A percentile compares a stretch with the other conserved stretches of the same genome.
Conservation (phyloP, 2,113 vertebrate species). For the Picathartes gymnocephalus region DNA sequence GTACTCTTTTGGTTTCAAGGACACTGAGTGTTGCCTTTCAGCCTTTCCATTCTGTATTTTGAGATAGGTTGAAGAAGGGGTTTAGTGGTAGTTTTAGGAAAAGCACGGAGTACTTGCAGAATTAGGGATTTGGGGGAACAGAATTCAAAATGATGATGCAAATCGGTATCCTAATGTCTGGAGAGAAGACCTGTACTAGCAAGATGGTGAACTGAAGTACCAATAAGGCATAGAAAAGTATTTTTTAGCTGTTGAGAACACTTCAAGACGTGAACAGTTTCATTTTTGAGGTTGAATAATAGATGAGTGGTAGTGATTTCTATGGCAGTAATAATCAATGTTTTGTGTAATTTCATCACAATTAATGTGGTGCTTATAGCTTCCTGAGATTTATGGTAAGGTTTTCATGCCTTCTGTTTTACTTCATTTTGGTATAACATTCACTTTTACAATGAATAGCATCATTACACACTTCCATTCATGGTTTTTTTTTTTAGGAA, state of each 20-base stretch:
- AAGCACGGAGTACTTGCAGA: not conserved
- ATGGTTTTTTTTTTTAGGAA: not conserved
- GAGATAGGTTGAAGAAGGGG: not conserved
- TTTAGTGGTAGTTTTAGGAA: not conserved
- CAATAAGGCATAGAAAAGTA: not conserved
- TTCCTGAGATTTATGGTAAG: not conserved
- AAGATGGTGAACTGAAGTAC: not conserved
- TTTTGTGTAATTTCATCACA: not conserved
- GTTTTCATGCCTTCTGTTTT: not conserved
- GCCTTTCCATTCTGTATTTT: not conserved
- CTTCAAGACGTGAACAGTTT: not conserved
- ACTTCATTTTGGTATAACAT: not conserved
- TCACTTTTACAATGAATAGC: not conserved
- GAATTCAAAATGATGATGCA: not conserved
- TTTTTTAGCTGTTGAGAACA: not conserved
- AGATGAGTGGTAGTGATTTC: not conserved
- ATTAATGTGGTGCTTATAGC: not conserved
- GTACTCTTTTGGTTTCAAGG: slow-evolving; percentile 9
- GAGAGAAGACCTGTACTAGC: not conserved
- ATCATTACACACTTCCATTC: not conserved
- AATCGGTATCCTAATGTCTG: not conserved
- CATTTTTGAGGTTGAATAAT: not conserved
- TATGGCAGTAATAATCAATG: not conserved
- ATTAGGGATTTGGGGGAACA: not conserved
- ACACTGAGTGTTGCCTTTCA: not conserved